Evolutionary conservation across 2,797 vertebrate genomes (phyloP), one percentile per base, ranked within the genome.

Genomic region (Triplophysa bombifrons): DNA sequence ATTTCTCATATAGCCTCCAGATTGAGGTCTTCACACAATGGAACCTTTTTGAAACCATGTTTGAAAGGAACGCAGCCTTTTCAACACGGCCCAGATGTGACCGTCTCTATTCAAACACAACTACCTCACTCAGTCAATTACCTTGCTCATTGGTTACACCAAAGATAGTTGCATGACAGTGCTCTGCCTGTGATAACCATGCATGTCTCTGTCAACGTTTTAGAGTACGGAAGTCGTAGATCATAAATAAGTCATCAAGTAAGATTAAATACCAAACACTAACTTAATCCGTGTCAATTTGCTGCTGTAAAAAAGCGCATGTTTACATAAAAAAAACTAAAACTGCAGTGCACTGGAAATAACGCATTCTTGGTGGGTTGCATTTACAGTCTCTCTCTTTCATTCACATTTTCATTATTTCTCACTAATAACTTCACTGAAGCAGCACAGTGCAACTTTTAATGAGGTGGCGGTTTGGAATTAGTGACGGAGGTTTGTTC

Each of bases 1-100:
- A 75, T 78, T 78, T 78, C 56, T 78, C 27, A 63, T n/a, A 25
- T 17, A 76, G 34, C 53, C 63, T 82, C 10, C 14, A 38, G 8
- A 75, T 14, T 38, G 25, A 12, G 48, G 58, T 9, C 66, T 71
- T 55, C 41, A 19, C 17, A 72, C 50, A 63, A 70, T 22, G 53
- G 67, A 51, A 53, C 16, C 58, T 61, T 34, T 61, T 34, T 3
- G 60, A 61, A 61, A 20, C 5, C 6, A 61, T 17, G 14, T 30
- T 27, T 30, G 27, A 61, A 61, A 34, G 27, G 16, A 61, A 61
- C 38, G 48, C 34, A 78, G 46, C 11, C 41, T 78, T 71, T 71
- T 30, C 71, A 53, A 64, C 65, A 51, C 38, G 56, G 7, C 58
- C 30, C 30, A 44, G 30, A 64, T 71, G 56, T 78, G 46, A 64